These are phyloP conservation scores for Chloebia gouldiae DNA, from an alignment of 2,113 vertebrate genomes.

Conservation along the genomic window DNA sequence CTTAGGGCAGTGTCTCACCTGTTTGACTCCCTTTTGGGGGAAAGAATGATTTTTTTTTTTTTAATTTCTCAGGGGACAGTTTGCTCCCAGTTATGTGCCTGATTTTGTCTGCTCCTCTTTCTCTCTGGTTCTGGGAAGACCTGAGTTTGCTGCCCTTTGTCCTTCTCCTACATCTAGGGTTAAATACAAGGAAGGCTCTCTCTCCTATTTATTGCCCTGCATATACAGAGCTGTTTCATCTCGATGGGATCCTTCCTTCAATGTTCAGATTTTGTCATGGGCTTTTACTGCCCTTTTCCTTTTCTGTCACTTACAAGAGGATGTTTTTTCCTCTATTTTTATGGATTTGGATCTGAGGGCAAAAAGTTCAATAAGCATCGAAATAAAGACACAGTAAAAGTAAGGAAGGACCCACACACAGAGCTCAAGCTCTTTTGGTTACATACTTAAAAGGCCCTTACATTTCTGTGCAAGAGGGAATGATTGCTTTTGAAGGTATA, in stretches of 20 bases:
- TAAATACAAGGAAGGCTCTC: neutral
- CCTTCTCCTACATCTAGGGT: neutral
- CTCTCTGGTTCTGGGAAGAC: neutral
- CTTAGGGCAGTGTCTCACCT: neutral
- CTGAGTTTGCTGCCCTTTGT: neutral
- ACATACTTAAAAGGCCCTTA: constrained; percentile 29
- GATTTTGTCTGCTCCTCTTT: neutral
- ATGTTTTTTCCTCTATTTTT: neutral
- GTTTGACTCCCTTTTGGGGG: neutral
- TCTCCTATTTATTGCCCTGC: neutral
- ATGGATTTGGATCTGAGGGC: neutral
- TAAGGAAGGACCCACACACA: neutral
- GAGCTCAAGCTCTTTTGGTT: neutral
- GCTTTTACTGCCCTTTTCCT: neutral
- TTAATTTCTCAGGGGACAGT: neutral
- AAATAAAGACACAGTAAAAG: constrained; percentile 20
- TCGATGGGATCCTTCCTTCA: neutral
- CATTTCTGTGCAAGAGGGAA: neutral
- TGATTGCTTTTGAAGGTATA: constrained; percentile 41
- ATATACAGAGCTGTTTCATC: neutral
- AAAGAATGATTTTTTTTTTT: neutral
- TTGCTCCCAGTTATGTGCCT: neutral
- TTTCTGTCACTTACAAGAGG: neutral
- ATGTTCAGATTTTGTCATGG: neutral
- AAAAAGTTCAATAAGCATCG: constrained; percentile 20